Conservation (phyloP, 1,140 invertebrate genomes). For the Drosophila funebris region DNA sequence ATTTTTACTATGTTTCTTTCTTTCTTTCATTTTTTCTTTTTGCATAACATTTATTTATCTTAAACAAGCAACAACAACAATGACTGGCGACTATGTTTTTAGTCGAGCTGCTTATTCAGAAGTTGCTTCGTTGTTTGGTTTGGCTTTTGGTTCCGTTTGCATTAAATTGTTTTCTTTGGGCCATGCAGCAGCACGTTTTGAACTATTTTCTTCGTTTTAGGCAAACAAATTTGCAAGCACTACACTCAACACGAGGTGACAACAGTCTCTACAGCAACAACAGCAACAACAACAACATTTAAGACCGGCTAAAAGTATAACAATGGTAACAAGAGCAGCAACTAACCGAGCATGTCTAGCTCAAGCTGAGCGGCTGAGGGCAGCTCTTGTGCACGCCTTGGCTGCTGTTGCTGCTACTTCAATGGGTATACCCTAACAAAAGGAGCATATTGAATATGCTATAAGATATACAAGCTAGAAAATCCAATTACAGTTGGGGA, state of each 20-base stretch:
- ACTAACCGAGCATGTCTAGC: constrained; percentile 23
- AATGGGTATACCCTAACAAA: constrained; percentile 22
- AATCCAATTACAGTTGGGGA: too few species aligned
- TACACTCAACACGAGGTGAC: constrained; percentile 13
- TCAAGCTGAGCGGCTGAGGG: constrained; percentile 4
- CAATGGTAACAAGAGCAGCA: constrained; percentile 19
- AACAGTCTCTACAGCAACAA: too few species aligned
- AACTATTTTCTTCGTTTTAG: constrained; percentile 52
- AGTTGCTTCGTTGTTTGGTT: constrained; percentile 37
- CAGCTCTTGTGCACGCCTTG: constrained; percentile 44
- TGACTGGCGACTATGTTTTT: constrained; percentile 18
- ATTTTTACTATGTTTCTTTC: constrained; percentile 11
- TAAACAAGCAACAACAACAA: constrained; percentile 43
- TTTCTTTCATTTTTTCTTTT: constrained; percentile 18
- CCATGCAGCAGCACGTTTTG: constrained; percentile 67
- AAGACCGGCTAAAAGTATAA: constrained; percentile 32
- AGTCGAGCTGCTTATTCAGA: constrained; percentile 37
- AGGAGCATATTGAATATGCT: background rate
- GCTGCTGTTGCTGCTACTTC: background rate
- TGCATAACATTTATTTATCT: constrained; percentile 66
- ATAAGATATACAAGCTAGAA: background rate
- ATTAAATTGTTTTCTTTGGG: constrained; percentile 28
- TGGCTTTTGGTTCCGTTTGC: constrained; percentile 20
- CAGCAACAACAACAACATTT: constrained; percentile 16
- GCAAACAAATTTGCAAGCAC: constrained; percentile 45